Base-by-base conservation (phyloP, 2,888 invertebrate genomes). In the Nasonovia ribisnigri region DNA sequence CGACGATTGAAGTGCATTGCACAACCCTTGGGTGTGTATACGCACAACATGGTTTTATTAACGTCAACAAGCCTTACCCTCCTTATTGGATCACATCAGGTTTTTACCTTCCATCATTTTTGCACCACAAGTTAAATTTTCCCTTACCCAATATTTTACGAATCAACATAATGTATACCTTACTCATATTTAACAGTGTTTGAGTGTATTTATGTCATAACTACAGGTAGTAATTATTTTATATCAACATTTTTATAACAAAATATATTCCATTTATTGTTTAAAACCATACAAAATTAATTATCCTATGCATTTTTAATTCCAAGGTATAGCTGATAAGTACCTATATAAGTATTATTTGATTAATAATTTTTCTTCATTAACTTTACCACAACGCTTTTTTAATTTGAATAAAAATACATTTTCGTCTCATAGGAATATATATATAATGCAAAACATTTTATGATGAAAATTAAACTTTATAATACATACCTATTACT, bases 1-100 rank as follows among this genome's bases (percentile, higher is more conserved):
- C 92, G 92, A 92, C 87, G 60, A 92, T 92, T 92, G 87, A 92
- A 92, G 92, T 92, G 36, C 84, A 46, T 86, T 43, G 92, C 67
- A 60, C 84, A 57, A 84, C 91, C 26, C n/a, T 6, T 20, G 29
- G 6, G 16, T 54, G 54, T 84, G 26, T 90, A 48, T 77, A 84
- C 57, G 57, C 20, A 48, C 67, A 48, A 87, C 92, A 48, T 46
- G 87, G 60, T 87, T 92, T 87, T 92, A 92, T 92, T 67, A 88
- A 92, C 87, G 92, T 92, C 92, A 87, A 92, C 92, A 87, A 92
- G 67, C 87, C 42, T 60, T 36, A 24, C 46, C 36, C 48, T 48
- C 46, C 90, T 84, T 51, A 43, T 91, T 77, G 51, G 29, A 91
- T 26, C 90, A 13, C 77, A 36, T 90, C 77, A 46, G 24, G 48